Base-by-base conservation (phyloP, 2,797 vertebrate species). In the Anas georgica region DNA sequence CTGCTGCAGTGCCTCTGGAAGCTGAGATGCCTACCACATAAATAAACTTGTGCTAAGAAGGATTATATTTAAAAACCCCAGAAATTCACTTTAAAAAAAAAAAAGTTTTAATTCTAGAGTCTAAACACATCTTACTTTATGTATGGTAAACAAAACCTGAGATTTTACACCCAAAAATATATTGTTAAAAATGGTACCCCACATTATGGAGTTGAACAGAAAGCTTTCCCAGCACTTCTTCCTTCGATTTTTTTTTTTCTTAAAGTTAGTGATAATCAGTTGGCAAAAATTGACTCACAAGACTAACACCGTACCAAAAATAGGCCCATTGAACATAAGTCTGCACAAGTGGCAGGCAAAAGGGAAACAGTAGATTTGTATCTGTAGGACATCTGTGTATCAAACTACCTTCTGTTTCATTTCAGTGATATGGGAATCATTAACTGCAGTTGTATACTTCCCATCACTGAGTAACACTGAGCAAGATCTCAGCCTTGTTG, bases 71-170 rank as follows among this genome's bases (percentile, higher is more conserved):
- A 17, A 31, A 28, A 68, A 10, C 5, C 4, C 1, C 16, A 25
- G 1, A 31, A 31, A 33, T 0, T 2, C 6, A 18, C 18, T 0
- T 9, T 2, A 2, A 8, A 0, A 10, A 20, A n/a, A 31, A 35
- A 46, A 0, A 2, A 10, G 12, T 18, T 29, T 1, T 3, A n/a
- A 2, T 7, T 23, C 66, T 28, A 50, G 6, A 31, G 10, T 4
- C 20, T 6, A 7, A 25, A 7, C 1, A 2, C 26, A 11, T 10
- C 48, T 7, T 25, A 3, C 1, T 0, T 14, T 5, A 6, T 2
- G 28, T 2, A 33, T 31, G 35, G 9, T 5, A 3, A n/a, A 31
- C 5, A 2, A 25, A 45, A 12, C 5, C 37, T 1, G 6, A 6
- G n/a, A 29, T 17, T 7, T 25, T 5, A 15, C 3, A 22, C 7